phyloP scores from a whole-genome alignment of 2,888 invertebrate genomes.

The Dolichomitus sp. region DNA sequence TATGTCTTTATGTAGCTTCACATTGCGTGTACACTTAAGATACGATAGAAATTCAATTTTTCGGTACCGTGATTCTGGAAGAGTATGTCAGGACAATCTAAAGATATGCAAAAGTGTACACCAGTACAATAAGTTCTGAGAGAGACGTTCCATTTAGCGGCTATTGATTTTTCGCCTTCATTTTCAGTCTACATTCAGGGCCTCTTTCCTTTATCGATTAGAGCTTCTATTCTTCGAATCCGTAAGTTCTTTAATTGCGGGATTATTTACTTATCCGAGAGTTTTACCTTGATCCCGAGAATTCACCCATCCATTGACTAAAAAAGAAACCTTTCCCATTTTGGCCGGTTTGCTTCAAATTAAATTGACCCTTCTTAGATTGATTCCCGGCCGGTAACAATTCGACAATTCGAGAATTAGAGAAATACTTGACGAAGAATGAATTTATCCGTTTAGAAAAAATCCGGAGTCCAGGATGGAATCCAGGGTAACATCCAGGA shows the following conservation, averaged over 20 bases:
- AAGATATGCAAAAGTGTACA: background rate
- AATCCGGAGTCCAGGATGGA: too few species aligned
- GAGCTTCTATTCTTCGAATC: conserved; percentile 41
- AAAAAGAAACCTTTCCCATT: conserved; percentile 30
- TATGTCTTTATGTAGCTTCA: background rate
- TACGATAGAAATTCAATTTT: background rate
- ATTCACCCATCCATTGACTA: conserved; percentile 34
- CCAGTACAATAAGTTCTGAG: background rate
- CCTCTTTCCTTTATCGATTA: conserved; percentile 55
- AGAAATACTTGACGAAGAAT: background rate
- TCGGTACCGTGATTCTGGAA: background rate
- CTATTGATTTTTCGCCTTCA: conserved; percentile 18
- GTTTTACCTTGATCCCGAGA: conserved; percentile 51
- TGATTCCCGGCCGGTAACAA: background rate
- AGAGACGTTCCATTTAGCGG: conserved; percentile 55
- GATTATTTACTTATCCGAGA: conserved; percentile 72
- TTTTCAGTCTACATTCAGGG: conserved; percentile 39
- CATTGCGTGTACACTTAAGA: background rate
- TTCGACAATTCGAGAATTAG: background rate
- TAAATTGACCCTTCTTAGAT: background rate
- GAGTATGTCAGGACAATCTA: background rate
- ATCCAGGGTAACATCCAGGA: too few species aligned
- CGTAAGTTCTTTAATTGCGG: conserved; percentile 68
- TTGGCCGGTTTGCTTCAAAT: conserved; percentile 4
- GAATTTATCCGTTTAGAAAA: too few species aligned